Percentiles rank a stretch among this genome's conserved stretches.
phyloP scores from a whole-genome alignment of 1,140 invertebrate species.

The Trichomalopsis sarcophagae region DNA sequence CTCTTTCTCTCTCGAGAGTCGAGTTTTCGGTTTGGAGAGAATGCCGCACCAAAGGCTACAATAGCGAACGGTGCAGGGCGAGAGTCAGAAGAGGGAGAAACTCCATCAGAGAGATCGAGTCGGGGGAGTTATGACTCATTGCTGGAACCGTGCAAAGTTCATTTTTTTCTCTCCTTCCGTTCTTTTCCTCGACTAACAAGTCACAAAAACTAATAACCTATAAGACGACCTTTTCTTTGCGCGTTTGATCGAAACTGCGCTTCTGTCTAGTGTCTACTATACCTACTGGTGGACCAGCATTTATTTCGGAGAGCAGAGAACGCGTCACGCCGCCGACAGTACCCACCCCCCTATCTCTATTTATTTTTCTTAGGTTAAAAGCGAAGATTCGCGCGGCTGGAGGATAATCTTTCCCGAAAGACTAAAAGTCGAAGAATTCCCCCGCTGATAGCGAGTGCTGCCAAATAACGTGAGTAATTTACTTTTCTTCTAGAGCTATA shows the following conservation, averaged over 20 bases:
- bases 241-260: neutral
- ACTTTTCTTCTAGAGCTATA: neutral
- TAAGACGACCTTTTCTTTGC: neutral
- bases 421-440: neutral
- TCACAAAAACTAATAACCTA: neutral
- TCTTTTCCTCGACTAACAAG: neutral
- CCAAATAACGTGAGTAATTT: constrained; percentile 22
- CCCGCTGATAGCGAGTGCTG: neutral
- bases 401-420: neutral
- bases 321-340: neutral
- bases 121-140: neutral
- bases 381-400: neutral
- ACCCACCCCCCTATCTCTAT: neutral
- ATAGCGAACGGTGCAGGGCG: neutral
- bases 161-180: neutral
- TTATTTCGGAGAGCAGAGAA: neutral
- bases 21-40: neutral
- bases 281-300: neutral
- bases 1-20: neutral
- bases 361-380: constrained; percentile 29
- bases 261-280: too few relatives aligned
- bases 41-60: neutral
- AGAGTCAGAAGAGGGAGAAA: neutral
- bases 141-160: neutral
- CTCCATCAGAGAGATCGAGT: neutral